Evolutionary conservation across 1,140 invertebrate species (phyloP).

Genomic region (Schlechtendalia chinensis): DNA sequence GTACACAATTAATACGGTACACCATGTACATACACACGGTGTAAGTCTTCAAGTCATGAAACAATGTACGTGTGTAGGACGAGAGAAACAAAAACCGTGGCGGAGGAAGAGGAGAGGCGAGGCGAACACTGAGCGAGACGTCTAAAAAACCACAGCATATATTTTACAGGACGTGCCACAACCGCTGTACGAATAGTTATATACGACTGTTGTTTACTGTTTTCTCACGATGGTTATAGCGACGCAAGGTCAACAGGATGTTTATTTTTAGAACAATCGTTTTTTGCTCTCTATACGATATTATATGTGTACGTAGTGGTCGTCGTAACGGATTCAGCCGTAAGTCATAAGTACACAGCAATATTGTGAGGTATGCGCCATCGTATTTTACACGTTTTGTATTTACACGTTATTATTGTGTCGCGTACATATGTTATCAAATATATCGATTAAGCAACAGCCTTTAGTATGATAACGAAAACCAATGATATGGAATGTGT

Average conservation of each 20-base stretch:
- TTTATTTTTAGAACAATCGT: slow-evolving; percentile 43
- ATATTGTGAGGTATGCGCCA: too few relatives aligned
- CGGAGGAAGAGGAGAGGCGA: background rate
- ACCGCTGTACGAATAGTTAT: too few relatives aligned
- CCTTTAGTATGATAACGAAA: too few relatives aligned
- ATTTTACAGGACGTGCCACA: background rate
- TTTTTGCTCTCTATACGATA: slow-evolving; percentile 16
- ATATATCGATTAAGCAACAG: too few relatives aligned
- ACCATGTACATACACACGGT: too few relatives aligned
- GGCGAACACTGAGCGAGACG: background rate
- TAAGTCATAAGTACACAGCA: too few relatives aligned
- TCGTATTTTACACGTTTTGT: too few relatives aligned
- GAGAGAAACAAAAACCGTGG: background rate
- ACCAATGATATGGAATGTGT: too few relatives aligned
- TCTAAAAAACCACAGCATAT: background rate
- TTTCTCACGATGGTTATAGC: background rate
- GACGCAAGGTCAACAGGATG: slow-evolving; percentile 47
- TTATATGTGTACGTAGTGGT: background rate
- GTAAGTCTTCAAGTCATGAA: background rate
- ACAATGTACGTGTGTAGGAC: background rate
- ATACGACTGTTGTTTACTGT: background rate
- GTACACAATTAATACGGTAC: background rate
- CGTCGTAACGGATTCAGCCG: background rate
- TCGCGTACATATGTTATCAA: too few relatives aligned
- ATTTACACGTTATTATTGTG: background rate